These are phyloP conservation scores for Cisticola juncidis DNA, from an alignment of 2,113 vertebrate species.

Conservation along the genomic window DNA sequence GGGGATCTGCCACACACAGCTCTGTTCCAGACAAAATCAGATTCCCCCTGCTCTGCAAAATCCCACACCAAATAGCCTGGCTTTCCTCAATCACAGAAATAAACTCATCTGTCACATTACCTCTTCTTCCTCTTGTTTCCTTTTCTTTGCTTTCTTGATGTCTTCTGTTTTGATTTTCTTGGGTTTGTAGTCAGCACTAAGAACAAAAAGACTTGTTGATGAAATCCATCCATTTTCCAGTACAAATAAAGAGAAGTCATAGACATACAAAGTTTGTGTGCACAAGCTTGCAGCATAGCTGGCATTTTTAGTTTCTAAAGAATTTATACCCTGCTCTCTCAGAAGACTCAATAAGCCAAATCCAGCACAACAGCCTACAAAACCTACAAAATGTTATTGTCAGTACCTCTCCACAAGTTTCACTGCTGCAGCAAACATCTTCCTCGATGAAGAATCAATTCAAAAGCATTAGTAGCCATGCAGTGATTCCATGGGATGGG, in stretches of 20 bases:
- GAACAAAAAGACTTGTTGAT: constrained; percentile 20
- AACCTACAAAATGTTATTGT: neutral
- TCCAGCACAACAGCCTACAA: neutral
- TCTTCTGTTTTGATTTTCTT: constrained; percentile 95
- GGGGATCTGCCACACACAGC: neutral
- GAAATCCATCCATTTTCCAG: neutral
- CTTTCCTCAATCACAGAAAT: neutral
- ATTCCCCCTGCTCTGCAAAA: neutral
- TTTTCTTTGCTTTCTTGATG: constrained; percentile 90
- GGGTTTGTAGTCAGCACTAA: constrained; percentile 87
- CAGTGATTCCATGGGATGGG: neutral
- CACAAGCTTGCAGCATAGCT: neutral
- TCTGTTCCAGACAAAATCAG: neutral
- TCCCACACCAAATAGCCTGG: neutral
- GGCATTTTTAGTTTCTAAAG: neutral
- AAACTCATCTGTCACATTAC: constrained; percentile 31
- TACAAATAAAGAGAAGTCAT: neutral
- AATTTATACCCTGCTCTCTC: neutral
- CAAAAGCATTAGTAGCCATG: neutral
- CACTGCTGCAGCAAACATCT: neutral
- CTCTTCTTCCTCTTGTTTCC: constrained; percentile 88
- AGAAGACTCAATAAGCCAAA: neutral
- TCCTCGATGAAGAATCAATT: neutral
- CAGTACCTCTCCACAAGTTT: neutral
- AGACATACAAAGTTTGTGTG: neutral